Conservation (phyloP, 2,888 invertebrate species). For the Escarpia spicata region DNA sequence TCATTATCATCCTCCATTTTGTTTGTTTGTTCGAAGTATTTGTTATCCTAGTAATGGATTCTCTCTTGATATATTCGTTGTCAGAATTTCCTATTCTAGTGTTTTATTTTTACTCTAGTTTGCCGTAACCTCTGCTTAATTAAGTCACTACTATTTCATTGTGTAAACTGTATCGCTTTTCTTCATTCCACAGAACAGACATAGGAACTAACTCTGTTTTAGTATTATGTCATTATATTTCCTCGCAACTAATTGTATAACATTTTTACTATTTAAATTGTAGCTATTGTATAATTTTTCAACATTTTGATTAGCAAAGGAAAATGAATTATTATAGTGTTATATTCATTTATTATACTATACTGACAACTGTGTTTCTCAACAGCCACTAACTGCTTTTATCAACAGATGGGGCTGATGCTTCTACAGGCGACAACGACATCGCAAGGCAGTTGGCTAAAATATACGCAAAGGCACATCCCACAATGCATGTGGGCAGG, state of each 20-base stretch:
- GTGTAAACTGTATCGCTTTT: neutral
- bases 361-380: neutral
- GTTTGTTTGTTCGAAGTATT: neutral
- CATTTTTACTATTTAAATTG: neutral
- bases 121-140: neutral
- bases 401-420: neutral
- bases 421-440: neutral
- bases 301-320: neutral
- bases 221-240: neutral
- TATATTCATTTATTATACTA: neutral
- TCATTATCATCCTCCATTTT: neutral
- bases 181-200: neutral
- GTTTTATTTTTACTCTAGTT: neutral
- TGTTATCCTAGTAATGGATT: neutral
- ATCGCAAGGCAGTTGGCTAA: neutral
- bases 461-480: neutral
- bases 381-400: neutral
- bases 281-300: neutral
- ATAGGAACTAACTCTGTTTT: neutral
- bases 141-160: neutral
- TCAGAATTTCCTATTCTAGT: neutral
- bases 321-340: neutral
- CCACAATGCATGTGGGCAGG: neutral
- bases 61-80: neutral
- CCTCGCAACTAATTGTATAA: neutral